phyloP scores from a whole-genome alignment of 2,113 vertebrate species.

The Guaruba guarouba region DNA sequence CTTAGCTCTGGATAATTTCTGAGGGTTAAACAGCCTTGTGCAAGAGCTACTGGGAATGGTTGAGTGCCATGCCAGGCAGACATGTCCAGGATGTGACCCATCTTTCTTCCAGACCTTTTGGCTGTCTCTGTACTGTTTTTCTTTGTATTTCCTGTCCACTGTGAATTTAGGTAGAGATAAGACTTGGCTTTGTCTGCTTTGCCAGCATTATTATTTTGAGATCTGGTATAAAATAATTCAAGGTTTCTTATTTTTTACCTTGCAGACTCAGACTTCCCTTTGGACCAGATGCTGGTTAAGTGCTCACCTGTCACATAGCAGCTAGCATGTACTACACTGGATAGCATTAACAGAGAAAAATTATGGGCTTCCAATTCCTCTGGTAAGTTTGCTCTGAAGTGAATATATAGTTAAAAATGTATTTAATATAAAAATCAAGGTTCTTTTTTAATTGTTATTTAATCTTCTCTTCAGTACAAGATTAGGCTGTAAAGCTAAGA shows the following conservation, averaged over 20 bases:
- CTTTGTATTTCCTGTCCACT: neutral
- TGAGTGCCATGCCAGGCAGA: neutral
- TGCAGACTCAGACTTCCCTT: neutral
- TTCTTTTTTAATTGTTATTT: neutral
- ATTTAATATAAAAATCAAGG: neutral
- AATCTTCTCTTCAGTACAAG: neutral
- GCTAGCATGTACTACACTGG: neutral
- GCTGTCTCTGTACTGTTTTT: neutral
- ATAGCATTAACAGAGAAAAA: neutral
- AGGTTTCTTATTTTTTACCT: neutral
- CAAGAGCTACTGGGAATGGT: neutral
- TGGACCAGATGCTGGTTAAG: neutral
- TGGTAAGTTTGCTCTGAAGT: neutral
- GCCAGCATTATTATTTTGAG: neutral
- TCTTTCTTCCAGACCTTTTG: neutral
- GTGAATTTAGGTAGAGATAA: neutral
- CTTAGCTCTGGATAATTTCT: neutral
- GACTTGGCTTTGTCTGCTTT: neutral
- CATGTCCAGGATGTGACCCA: neutral
- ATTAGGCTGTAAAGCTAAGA: neutral
- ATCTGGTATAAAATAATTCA: neutral
- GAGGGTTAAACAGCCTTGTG: neutral
- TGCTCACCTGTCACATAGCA: neutral
- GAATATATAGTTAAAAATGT: neutral
- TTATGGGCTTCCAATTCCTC: neutral